Evolutionary conservation across 1,140 invertebrate genomes (phyloP).

Genomic region (Zaprionus camerounensis): DNA sequence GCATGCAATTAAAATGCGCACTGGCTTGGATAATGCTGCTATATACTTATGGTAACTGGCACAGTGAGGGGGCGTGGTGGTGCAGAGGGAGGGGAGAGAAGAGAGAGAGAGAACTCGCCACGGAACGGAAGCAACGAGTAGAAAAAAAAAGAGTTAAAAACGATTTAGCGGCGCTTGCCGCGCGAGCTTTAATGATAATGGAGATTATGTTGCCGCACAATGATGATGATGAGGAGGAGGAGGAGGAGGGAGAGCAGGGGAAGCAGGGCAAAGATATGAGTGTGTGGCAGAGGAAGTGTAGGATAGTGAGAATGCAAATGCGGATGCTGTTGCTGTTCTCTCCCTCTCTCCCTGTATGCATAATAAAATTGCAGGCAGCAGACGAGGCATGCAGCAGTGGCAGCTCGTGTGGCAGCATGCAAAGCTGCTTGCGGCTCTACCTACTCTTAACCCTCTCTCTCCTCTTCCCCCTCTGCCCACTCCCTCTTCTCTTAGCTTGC

Average conservation of each 20-base stretch:
- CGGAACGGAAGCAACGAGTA: slow-evolving; percentile 62
- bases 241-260: background rate
- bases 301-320: slow-evolving; percentile 32
- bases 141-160: slow-evolving; percentile 53
- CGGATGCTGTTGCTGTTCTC: slow-evolving; percentile 45
- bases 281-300: slow-evolving; percentile 13
- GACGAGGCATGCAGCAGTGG: slow-evolving; percentile 35
- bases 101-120: background rate
- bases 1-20: slow-evolving; percentile 78
- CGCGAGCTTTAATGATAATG: slow-evolving; percentile 76
- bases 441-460: background rate
- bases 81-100: background rate
- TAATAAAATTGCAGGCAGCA: slow-evolving; percentile 68
- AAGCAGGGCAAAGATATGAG: background rate
- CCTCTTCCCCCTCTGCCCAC: background rate
- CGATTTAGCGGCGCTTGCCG: slow-evolving; percentile 70
- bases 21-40: slow-evolving; percentile 57
- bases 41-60: slow-evolving; percentile 49
- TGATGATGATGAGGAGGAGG: slow-evolving; percentile 15
- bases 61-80: slow-evolving; percentile 20
- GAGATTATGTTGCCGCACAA: slow-evolving; percentile 65
- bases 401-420: slow-evolving; percentile 25
- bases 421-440: slow-evolving; percentile 41
- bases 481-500: background rate
- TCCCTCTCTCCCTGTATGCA: slow-evolving; percentile 45